Conservation (phyloP, 2,113 vertebrate species). For the Herpetotheres cachinnans region DNA sequence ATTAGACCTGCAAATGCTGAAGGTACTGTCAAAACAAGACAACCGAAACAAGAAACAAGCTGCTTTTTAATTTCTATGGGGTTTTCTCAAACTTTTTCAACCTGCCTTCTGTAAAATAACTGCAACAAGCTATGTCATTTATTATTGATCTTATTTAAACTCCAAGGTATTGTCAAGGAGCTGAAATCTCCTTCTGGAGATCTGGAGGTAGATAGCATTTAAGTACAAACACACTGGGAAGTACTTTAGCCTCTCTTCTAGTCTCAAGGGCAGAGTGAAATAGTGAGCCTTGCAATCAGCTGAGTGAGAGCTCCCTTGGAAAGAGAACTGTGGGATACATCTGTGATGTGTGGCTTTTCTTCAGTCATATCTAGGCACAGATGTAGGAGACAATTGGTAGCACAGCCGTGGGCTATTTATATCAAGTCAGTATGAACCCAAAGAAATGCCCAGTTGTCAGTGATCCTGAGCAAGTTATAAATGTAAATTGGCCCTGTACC, state of each 20-base stretch:
- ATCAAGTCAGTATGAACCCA: neutral
- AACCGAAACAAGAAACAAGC: neutral
- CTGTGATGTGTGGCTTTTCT: neutral
- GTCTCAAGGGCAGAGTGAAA: neutral
- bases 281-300: neutral
- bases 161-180: neutral
- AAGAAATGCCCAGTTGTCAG: neutral
- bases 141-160: neutral
- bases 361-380: neutral
- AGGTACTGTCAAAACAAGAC: constrained; percentile 39
- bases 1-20: neutral
- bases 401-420: rapidly evolving
- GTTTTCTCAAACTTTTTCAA: neutral
- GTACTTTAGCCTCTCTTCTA: neutral
- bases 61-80: neutral
- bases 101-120: neutral
- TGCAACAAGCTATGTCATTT: neutral
- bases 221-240: neutral
- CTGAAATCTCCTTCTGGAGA: neutral
- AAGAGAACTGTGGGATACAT: neutral
- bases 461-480: neutral
- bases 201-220: neutral
- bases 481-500: neutral
- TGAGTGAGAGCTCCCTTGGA: neutral
- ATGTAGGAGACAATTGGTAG: neutral